Base-by-base conservation (phyloP, 2,888 invertebrate species). In the Ormyrus labotus region DNA sequence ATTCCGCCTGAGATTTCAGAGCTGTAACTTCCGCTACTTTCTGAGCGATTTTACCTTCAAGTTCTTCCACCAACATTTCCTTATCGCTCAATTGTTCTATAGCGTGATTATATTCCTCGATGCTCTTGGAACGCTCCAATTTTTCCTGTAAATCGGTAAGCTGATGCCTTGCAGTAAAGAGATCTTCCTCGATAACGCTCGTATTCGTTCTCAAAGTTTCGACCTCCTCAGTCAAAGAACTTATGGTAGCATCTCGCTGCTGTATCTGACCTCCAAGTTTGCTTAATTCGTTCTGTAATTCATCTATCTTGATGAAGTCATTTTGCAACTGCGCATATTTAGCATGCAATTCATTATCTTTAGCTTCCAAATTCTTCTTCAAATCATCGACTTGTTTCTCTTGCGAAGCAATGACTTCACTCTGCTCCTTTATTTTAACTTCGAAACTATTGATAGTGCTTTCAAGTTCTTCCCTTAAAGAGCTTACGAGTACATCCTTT, bases 71-170 rank as follows among this genome's bases (percentile, higher is more conserved):
- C 5, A 65, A 64, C 19, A 67, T 60, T 11, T 80, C 78, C n/a
- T 90, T 92, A 71, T 92, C 92, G 80, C 93, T 93, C 61, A 95
- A 88, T 48, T 91, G 89, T 63, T 92, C 90, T 5, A 92, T 87
- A 84, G 93, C 89, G 8, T 90, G 88, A 85, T 94, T 94, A 84
- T 95, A 93, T 82, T 93, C 92, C 84, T 93, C 93, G 74, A 94
- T 92, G 0, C 93, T 93, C 85, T 93, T 93, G 2, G 89, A 87
- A 75, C 72, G 61, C 19, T 78, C 51, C 5, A 86, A 7, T 51
- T 83, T 83, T 6, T 87, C 82, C 8, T 83, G 83, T 68, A 91
- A 87, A 67, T 87, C 88, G 0, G 34, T 58, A 8, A 85, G 61
- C 64, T 85, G 83, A 34, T 81, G 79, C 50, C 64, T 76, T 3